Conservation (phyloP, 2,888 invertebrate species). For the Cheilosia vernalis region DNA sequence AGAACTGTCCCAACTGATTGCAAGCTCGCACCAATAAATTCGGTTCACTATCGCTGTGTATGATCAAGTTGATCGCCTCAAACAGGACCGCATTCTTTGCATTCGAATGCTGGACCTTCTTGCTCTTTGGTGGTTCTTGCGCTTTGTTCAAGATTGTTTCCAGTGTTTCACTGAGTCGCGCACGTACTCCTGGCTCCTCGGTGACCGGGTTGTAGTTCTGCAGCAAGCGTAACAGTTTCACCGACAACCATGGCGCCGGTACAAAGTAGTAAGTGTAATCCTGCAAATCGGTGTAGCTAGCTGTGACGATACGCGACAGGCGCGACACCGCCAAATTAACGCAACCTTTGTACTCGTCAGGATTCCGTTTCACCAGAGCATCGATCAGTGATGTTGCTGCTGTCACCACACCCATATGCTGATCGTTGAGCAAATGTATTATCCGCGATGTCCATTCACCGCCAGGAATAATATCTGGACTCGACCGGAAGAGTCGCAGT, state of each 20-base stretch:
- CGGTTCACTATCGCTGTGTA: slow-evolving; percentile 99
- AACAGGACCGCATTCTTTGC: slow-evolving; percentile 99
- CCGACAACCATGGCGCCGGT: slow-evolving; percentile 99
- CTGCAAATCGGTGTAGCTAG: slow-evolving; percentile 99
- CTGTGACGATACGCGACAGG: slow-evolving; percentile 98
- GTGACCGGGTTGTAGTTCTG: slow-evolving; percentile 99
- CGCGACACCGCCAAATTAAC: slow-evolving; percentile 98
- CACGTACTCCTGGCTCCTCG: slow-evolving; percentile 98
- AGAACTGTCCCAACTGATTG: slow-evolving; percentile 99
- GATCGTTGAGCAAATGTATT: slow-evolving; percentile 98
- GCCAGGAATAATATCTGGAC: slow-evolving; percentile 97
- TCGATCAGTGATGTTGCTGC: slow-evolving; percentile 99
- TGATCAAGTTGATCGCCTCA: slow-evolving; percentile 99
- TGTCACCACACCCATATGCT: slow-evolving; percentile 99
- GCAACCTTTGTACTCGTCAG: slow-evolving; percentile 99
- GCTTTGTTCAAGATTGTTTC: slow-evolving; percentile 99
- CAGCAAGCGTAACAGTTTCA: slow-evolving; percentile 96
- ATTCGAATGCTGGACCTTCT: slow-evolving; percentile 99
- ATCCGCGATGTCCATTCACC: slow-evolving; percentile 99
- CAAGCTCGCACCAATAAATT: slow-evolving; percentile 98
- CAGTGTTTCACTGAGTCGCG: slow-evolving; percentile 97
- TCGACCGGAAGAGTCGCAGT: slow-evolving; percentile 95
- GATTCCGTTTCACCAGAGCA: slow-evolving; percentile 98
- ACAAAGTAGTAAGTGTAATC: slow-evolving; percentile 99
- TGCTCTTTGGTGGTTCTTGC: slow-evolving; percentile 99